phyloP scores from a whole-genome alignment of 2,113 vertebrate species.

The Trochalopteron elliotii region DNA sequence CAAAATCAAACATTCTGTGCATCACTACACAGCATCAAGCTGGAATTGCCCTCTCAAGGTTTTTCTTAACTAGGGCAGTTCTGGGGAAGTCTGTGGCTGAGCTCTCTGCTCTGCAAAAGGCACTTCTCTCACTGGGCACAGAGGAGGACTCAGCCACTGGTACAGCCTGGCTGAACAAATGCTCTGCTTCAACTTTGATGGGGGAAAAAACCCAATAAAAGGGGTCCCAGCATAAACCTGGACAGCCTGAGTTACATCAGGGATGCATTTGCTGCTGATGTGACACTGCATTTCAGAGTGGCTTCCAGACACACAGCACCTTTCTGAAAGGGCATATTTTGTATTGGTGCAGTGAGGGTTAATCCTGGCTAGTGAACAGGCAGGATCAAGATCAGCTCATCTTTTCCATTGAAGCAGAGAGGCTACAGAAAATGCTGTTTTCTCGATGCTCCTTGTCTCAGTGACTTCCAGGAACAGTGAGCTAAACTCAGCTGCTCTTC shows the following conservation, averaged over 20 bases:
- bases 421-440: constrained; percentile 39
- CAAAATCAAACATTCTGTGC: background rate
- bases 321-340: background rate
- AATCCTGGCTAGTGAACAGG: background rate
- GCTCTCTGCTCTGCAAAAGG: background rate
- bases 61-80: background rate
- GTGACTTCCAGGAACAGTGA: constrained; percentile 71
- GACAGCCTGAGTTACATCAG: background rate
- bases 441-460: constrained; percentile 31
- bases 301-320: background rate
- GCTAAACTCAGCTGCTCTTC: constrained; percentile 68
- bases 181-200: background rate
- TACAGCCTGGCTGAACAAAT: background rate
- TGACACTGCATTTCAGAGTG: background rate
- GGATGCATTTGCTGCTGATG: background rate
- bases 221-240: background rate
- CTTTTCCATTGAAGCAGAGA: constrained; percentile 55
- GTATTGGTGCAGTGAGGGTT: background rate
- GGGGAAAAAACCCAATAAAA: background rate
- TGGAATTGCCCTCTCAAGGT: background rate
- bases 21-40: background rate
- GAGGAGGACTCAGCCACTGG: background rate
- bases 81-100: background rate
- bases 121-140: background rate
- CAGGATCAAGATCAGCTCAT: constrained; percentile 29